Evolutionary conservation across 2,113 vertebrate genomes (phyloP).

Genomic region (Scolopax mira): DNA sequence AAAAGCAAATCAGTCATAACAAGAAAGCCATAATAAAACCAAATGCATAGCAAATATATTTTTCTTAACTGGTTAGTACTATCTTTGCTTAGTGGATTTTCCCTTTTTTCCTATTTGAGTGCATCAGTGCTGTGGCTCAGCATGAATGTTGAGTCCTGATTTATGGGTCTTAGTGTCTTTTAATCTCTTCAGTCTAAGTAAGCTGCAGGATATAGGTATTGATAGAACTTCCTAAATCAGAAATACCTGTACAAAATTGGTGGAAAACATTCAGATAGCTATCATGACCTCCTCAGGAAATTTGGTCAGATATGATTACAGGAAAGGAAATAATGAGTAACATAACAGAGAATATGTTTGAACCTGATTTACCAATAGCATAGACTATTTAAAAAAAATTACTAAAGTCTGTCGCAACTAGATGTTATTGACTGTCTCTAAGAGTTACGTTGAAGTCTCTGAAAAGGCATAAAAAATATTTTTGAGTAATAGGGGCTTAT

Average conservation of each 20-base stretch:
- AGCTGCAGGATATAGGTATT: neutral
- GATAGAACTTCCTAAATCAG: neutral
- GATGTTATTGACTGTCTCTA: neutral
- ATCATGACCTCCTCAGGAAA: neutral
- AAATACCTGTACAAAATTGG: neutral
- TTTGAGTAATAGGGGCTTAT: neutral
- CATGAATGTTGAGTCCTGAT: neutral
- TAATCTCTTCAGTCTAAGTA: neutral
- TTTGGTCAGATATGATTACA: neutral
- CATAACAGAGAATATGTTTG: neutral
- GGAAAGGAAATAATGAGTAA: neutral
- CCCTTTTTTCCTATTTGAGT: neutral
- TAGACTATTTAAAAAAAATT: neutral
- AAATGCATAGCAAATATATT: neutral
- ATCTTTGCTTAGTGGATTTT: neutral
- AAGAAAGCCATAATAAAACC: neutral
- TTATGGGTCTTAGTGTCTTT: neutral
- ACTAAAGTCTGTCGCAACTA: neutral
- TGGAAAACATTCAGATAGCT: neutral
- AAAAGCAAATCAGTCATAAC: neutral
- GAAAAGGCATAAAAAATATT: neutral
- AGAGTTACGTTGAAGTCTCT: neutral
- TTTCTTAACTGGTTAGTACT: neutral
- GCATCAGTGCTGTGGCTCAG: neutral
- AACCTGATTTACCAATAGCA: neutral